Base-by-base conservation (phyloP, 2,888 invertebrate species). In the Troilus luridus region DNA sequence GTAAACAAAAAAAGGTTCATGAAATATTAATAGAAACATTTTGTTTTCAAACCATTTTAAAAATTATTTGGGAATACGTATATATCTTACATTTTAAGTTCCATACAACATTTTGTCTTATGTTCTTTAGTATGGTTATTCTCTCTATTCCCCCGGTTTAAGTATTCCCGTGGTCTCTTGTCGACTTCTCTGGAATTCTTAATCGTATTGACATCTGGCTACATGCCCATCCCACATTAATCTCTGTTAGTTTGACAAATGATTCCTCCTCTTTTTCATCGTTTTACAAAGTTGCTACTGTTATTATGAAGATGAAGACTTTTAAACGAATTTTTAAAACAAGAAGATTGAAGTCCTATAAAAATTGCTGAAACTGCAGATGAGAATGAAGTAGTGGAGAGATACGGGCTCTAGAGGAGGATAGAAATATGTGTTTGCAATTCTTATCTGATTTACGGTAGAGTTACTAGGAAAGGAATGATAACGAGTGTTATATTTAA, bases 381-480 rank as follows among this genome's bases (percentile, higher is more conserved):
- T 12, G 67, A 24, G 67, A 27, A 14, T 67, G 24, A 67, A 24
- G 8, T 54, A 54, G 54, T 21, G 81, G 2, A 62, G 62, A 81
- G 81, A 41, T 81, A 81, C 56, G 54, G 54, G 54, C 81, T 54
- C 81, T 54, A 17, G 81, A 81, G 21, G 54, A 81, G 81, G 54
- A 67, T 56, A 54, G 81, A 81, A 81, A 81, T 81, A 81, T 81
- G 81, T 41, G 41, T 81, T 81, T 56, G 54, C 81, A 81, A 81
- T 54, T 81, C 81, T 81, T 81, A 81, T 81, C 81, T 81, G 81
- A 81, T 81, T 81, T 81, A 81, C 81, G 81, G 12, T 19, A 54
- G 41, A 21, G 19, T 41, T 56, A 81, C 81, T 54, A 54, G 81
- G 67, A 81, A 81, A 56, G 41, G 81, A 54, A 81, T 81, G 81